Conservation (phyloP, 2,797 vertebrate species). For the Danio tinwini region DNA sequence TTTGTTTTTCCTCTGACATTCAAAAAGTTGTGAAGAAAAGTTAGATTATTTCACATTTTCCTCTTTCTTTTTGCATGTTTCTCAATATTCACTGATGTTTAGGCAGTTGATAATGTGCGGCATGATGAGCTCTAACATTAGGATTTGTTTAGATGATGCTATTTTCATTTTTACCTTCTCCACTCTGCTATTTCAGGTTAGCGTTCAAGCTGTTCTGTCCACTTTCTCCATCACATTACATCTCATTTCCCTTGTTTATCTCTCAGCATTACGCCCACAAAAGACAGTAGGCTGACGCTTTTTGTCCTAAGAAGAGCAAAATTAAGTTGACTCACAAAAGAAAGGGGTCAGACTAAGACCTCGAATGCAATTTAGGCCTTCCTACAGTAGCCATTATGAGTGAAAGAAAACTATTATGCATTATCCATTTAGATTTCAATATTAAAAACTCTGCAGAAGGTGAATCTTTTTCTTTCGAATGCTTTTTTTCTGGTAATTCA, state of each 20-base stretch:
- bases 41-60: background rate
- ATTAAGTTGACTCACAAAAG: slow-evolving; percentile 31
- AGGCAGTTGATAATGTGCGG: background rate
- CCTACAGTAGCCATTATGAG: background rate
- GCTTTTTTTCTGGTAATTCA: background rate
- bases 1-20: too few relatives aligned
- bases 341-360: slow-evolving; percentile 11
- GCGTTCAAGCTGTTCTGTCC: slow-evolving; percentile 5
- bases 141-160: background rate
- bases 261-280: slow-evolving; percentile 1
- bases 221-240: slow-evolving; percentile 13
- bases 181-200: background rate
- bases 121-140: background rate
- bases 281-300: background rate
- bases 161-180: slow-evolving; percentile 10
- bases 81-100: background rate
- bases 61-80: background rate
- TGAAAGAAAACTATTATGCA: slow-evolving; percentile 8
- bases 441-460: background rate
- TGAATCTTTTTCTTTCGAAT: background rate
- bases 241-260: background rate
- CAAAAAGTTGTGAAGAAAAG: too few relatives aligned
- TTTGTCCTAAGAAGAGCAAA: slow-evolving; percentile 14
- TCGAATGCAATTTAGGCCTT: slow-evolving; percentile 18
- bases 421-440: background rate